Evolutionary conservation across 30 jellyfish, hydroid and myxozoan genomes (phyloP).

Genomic region (Cassiopea xamachana): DNA sequence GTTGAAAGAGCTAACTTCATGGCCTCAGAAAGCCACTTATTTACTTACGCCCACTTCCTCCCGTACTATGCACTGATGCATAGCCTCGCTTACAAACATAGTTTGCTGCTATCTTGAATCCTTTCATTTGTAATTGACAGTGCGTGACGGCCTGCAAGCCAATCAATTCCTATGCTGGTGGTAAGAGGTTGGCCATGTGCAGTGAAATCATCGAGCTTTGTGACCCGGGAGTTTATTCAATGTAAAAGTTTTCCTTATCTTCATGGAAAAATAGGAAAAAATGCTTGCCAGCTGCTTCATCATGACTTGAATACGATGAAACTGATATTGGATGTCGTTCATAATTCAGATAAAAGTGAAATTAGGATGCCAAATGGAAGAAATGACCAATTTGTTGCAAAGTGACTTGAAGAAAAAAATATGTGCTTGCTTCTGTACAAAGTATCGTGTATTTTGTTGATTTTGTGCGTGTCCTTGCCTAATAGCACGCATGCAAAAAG

Average conservation of each 20-base stretch:
- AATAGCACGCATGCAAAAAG: not conserved
- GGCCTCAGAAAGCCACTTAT: too few species aligned
- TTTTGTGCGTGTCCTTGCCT: not conserved
- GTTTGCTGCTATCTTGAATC: not conserved
- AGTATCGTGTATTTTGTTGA: not conserved
- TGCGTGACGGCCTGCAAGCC: conserved; percentile 27
- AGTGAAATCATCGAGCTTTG: conserved; percentile 60
- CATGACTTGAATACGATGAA: not conserved
- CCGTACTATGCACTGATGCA: not conserved
- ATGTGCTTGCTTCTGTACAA: conserved; percentile 16
- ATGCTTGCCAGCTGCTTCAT: not conserved
- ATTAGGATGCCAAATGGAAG: conserved; percentile 1
- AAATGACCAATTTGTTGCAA: conserved; percentile 4
- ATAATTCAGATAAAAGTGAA: not conserved
- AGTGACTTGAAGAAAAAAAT: not conserved
- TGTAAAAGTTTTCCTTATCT: not conserved
- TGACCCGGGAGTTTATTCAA: conserved; percentile 11
- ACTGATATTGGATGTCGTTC: not conserved
- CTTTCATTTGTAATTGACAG: not conserved
- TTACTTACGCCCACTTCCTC: not conserved
- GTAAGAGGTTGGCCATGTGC: conserved; percentile 66
- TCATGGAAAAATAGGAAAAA: not conserved
- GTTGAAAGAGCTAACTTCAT: too few species aligned
- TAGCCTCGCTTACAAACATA: conserved; percentile 5
- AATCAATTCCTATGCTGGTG: conserved; percentile 31